phyloP scores from a whole-genome alignment of 2,113 vertebrate species.

The Vicugna pacos region DNA sequence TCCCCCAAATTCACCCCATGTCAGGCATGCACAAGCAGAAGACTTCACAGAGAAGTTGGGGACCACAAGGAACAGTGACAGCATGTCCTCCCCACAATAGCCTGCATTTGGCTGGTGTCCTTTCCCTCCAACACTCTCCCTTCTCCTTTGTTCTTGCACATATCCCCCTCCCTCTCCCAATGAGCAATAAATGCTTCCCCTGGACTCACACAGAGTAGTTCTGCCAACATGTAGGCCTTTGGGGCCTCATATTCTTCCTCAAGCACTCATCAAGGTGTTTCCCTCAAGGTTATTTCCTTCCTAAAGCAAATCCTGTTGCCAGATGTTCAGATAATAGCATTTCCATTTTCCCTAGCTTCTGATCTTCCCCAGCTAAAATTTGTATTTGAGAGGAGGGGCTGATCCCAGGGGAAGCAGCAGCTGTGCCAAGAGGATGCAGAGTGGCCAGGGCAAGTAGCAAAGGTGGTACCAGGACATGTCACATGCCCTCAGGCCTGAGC shows the following conservation, averaged over 20 bases:
- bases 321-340: background rate
- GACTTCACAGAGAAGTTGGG: background rate
- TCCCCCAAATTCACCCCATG: background rate
- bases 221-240: background rate
- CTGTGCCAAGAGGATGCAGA: background rate
- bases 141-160: background rate
- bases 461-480: background rate
- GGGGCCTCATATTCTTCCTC: constrained; percentile 20
- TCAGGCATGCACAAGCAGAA: background rate
- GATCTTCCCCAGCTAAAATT: background rate
- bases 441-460: background rate
- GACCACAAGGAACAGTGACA: background rate
- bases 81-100: background rate
- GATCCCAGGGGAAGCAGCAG: background rate
- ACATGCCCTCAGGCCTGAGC: background rate
- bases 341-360: background rate
- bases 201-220: background rate
- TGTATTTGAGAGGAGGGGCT: background rate
- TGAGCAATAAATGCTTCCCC: background rate
- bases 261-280: constrained; percentile 38
- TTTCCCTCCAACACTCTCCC: no score
- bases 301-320: background rate
- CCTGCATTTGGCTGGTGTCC: background rate
- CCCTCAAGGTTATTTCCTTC: constrained; percentile 13
- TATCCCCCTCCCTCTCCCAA: background rate